These are phyloP conservation scores for Melanophora roralis DNA, from an alignment of 2,888 invertebrate genomes.

Conservation along the genomic window DNA sequence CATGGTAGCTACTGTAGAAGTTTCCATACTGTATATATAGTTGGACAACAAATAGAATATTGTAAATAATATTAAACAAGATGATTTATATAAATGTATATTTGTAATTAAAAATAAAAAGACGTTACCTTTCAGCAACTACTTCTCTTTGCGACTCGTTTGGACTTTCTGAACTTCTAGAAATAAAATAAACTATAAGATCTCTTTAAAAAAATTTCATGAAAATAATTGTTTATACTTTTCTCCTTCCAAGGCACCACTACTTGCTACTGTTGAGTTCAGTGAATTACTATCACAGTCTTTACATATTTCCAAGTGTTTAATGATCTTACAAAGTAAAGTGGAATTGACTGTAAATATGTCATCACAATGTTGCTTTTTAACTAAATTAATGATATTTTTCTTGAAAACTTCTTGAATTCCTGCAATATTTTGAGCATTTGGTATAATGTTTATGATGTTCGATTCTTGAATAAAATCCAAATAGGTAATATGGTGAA, in stretches of 20 bases:
- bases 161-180: no score
- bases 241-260: neutral
- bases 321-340: conserved; percentile 9
- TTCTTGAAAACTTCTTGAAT: conserved; percentile 9
- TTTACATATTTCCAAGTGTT: conserved; percentile 10
- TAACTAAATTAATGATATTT: conserved; percentile 8
- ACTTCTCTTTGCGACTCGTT: no score
- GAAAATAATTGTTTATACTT: no score
- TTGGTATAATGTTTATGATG: neutral
- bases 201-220: no score
- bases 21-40: no score
- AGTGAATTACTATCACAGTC: conserved; percentile 4
- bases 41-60: no score
- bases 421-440: neutral
- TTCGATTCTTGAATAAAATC: conserved; percentile 26
- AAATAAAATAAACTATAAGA: no score
- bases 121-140: no score
- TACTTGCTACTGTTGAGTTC: neutral
- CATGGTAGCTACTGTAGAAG: no score
- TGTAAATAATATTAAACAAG: no score
- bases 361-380: neutral
- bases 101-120: no score
- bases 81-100: no score
- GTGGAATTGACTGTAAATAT: neutral
- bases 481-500: neutral